Conservation (phyloP, 2,113 vertebrate genomes). For the Hippolais icterina region DNA sequence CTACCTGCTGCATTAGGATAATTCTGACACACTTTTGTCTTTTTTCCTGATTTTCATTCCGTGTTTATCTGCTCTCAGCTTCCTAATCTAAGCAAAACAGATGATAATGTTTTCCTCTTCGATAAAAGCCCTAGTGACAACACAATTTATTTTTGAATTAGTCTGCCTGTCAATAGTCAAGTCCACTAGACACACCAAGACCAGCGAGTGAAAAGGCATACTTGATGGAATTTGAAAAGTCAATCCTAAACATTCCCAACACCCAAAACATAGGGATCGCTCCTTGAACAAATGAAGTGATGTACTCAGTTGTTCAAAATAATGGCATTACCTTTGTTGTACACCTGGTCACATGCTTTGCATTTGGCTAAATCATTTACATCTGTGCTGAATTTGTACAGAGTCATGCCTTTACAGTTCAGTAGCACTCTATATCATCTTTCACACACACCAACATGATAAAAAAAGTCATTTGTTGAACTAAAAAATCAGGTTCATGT, state of each 20-base stretch:
- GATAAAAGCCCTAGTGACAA: background rate
- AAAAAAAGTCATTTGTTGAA: background rate
- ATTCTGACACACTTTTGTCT: background rate
- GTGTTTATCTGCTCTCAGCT: background rate
- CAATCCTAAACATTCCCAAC: background rate
- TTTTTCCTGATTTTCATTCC: background rate
- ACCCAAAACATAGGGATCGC: background rate
- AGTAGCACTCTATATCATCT: background rate
- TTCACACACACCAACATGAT: background rate
- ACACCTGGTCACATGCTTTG: background rate
- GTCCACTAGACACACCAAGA: background rate
- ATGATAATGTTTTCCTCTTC: constrained; percentile 16
- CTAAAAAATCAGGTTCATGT: background rate
- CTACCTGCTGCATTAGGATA: constrained; percentile 33
- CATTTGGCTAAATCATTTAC: background rate
- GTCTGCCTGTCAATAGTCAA: background rate
- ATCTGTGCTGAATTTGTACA: background rate
- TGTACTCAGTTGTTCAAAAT: background rate
- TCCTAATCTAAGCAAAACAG: constrained; percentile 18
- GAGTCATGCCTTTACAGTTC: background rate
- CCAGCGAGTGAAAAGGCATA: background rate
- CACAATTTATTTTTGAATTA: constrained; percentile 26
- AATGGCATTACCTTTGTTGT: background rate
- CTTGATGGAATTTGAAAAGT: background rate
- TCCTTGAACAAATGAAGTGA: background rate